phyloP scores from a whole-genome alignment of 2,888 invertebrate species.

The Rhingia campestris region DNA sequence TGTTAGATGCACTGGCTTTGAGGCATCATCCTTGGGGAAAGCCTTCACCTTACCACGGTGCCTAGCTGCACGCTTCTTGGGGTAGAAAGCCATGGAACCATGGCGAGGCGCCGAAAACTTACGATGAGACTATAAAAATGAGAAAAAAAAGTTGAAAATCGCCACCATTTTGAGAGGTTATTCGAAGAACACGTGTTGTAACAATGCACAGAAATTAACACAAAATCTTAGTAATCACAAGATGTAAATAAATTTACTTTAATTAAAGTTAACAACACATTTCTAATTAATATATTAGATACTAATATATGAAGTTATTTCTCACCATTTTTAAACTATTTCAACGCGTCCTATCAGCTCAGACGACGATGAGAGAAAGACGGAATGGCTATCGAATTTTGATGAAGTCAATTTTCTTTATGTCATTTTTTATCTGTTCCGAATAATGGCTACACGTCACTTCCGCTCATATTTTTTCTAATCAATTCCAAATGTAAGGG shows the following conservation, averaged over 20 bases:
- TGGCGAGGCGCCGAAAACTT: constrained; percentile 99
- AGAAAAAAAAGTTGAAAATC: constrained; percentile 7
- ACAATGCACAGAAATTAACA: constrained; percentile 26
- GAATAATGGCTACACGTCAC: constrained; percentile 4
- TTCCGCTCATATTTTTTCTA: constrained; percentile 36
- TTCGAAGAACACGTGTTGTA: background rate
- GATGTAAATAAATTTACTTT: constrained; percentile 6
- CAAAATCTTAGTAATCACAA: background rate
- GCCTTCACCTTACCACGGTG: constrained; percentile 99
- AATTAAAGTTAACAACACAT: background rate
- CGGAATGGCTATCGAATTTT: constrained; percentile 64
- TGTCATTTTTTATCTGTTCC: constrained; percentile 11
- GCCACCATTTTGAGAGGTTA: constrained; percentile 22
- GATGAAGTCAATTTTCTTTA: constrained; percentile 75
- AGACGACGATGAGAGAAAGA: constrained; percentile 80
- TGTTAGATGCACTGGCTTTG: constrained; percentile 98
- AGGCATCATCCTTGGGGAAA: constrained; percentile 98
- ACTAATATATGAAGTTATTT: background rate
- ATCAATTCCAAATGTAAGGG: background rate
- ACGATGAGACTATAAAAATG: constrained; percentile 94
- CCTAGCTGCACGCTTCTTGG: constrained; percentile 97
- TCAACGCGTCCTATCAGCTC: constrained; percentile 77
- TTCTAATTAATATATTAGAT: background rate
- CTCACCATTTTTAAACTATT: constrained; percentile 78
- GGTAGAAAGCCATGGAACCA: constrained; percentile 99